Evolutionary conservation across 2,113 vertebrate genomes (phyloP).

Genomic region (Pachycephala philippinensis): DNA sequence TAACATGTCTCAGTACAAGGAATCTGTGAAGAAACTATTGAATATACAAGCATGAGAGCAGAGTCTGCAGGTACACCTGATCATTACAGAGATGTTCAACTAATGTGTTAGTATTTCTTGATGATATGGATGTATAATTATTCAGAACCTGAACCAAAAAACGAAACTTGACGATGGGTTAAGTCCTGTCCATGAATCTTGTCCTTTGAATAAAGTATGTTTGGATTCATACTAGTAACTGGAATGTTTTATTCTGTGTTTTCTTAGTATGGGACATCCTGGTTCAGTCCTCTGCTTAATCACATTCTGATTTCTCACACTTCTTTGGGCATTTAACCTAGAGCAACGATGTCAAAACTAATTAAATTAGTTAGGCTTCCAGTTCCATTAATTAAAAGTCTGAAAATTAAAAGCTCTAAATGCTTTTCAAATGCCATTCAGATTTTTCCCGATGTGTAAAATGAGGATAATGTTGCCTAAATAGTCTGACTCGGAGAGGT

Average conservation of each 20-base stretch:
- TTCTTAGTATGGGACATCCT: background rate
- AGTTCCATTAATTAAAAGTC: background rate
- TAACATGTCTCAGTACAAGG: conserved; percentile 82
- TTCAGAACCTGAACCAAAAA: background rate
- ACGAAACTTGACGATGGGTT: background rate
- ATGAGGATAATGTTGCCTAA: background rate
- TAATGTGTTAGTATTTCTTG: background rate
- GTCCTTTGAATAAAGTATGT: conserved; percentile 34
- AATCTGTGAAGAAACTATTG: conserved; percentile 86
- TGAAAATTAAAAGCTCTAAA: background rate
- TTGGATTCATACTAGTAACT: background rate
- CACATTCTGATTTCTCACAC: background rate
- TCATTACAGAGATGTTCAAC: background rate
- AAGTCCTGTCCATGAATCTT: background rate
- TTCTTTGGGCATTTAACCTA: background rate
- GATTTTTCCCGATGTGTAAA: background rate
- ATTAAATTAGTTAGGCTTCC: background rate
- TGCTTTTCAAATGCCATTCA: background rate
- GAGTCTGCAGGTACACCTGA: background rate
- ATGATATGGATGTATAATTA: background rate
- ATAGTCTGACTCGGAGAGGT: background rate
- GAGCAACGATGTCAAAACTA: background rate
- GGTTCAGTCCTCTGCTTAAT: background rate
- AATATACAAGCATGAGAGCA: conserved; percentile 28
- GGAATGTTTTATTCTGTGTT: background rate